Evolutionary conservation across 1,140 invertebrate genomes (phyloP).

Genomic region (Colletes gigas): DNA sequence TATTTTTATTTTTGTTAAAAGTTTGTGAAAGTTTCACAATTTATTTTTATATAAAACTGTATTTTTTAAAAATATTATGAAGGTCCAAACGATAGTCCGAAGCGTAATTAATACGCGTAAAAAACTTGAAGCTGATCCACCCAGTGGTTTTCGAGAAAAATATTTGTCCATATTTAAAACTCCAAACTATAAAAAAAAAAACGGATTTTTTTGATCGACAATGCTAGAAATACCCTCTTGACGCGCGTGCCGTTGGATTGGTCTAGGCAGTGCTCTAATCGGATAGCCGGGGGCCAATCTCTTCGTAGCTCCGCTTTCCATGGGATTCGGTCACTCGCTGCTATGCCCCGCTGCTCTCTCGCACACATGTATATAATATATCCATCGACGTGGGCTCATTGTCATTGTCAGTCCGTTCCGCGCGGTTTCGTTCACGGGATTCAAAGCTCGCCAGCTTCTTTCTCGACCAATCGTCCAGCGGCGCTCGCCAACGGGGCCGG

Average conservation of each 20-base stretch:
- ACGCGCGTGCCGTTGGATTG: not conserved
- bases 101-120: too few species aligned
- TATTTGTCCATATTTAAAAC: too few species aligned
- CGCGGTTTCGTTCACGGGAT: constrained; percentile 3
- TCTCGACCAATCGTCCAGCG: not conserved
- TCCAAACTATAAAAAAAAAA: too few species aligned
- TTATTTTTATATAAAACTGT: too few species aligned
- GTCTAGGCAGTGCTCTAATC: not conserved
- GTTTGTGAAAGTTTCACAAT: too few species aligned
- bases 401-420: constrained; percentile 8
- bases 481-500: not conserved
- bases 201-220: too few species aligned
- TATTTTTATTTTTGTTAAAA: too few species aligned
- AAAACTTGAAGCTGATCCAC: too few species aligned
- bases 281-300: not conserved
- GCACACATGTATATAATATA: not conserved
- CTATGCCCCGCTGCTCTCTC: not conserved
- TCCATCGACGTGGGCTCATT: not conserved
- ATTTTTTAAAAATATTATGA: too few species aligned
- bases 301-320: not conserved
- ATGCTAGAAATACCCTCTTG: too few species aligned
- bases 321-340: not conserved
- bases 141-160: too few species aligned
- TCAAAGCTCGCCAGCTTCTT: not conserved
- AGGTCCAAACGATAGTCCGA: too few species aligned